phyloP scores from a whole-genome alignment of 2,888 invertebrate species.

The Amphipoea lucens region DNA sequence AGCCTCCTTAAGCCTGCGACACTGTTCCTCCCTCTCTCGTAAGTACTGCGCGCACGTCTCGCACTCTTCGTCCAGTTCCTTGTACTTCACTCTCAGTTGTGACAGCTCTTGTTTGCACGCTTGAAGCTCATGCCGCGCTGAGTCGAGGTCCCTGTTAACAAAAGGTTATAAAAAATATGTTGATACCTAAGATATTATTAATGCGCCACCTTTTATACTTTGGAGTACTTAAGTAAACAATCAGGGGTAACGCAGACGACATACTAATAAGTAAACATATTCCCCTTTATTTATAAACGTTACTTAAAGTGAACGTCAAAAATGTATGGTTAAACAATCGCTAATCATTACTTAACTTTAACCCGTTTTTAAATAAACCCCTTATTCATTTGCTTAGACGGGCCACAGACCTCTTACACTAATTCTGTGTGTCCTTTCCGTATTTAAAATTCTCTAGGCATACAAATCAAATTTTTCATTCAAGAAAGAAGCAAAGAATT shows the following conservation, averaged over 20 bases:
- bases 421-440: background rate
- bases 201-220: background rate
- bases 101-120: constrained; percentile 78
- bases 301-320: background rate
- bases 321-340: background rate
- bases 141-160: constrained; percentile 81
- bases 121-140: constrained; percentile 75
- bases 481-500: too few species aligned
- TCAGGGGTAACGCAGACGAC: background rate
- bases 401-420: background rate
- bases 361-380: too few species aligned
- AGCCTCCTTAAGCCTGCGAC: constrained; percentile 76
- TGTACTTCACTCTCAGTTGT: constrained; percentile 78
- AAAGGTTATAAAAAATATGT: background rate
- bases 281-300: background rate
- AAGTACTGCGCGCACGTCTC: constrained; percentile 83
- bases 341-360: too few species aligned
- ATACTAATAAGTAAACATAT: background rate
- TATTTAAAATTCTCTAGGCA: background rate
- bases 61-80: constrained; percentile 86
- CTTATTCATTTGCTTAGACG: background rate
- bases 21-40: constrained; percentile 80
- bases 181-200: background rate
- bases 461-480: background rate
- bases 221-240: background rate